A percentile compares a stretch with the other conserved stretches of the same genome.
Evolutionary conservation across 2,797 vertebrate species (phyloP).

Genomic region (Schizothorax lantsangensis): DNA sequence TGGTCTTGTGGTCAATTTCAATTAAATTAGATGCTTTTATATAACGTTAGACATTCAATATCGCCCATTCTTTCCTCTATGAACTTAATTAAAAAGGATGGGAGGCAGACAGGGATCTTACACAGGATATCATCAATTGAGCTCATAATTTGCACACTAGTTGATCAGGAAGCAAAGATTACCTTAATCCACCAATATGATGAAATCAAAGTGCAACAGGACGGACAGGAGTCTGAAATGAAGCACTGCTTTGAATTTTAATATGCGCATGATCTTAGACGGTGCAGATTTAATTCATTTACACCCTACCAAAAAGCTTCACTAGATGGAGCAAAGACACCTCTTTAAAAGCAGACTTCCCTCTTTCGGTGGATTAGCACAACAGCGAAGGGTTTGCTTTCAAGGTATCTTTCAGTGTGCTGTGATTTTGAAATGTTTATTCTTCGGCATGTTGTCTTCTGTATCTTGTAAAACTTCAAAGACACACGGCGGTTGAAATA

Average conservation of each 20-base stretch:
- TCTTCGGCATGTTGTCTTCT: constrained; percentile 32
- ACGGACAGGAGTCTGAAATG: constrained; percentile 33
- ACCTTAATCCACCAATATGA: constrained; percentile 67
- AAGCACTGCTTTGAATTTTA: constrained; percentile 13
- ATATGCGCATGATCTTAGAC: background rate
- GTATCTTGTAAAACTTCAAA: constrained; percentile 26
- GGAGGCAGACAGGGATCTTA: constrained; percentile 39
- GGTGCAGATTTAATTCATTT: constrained; percentile 2
- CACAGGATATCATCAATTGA: constrained; percentile 50
- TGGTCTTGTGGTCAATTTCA: background rate
- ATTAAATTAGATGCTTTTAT: background rate
- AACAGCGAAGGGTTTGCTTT: constrained; percentile 9
- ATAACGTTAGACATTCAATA: too few species aligned
- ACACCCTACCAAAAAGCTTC: constrained; percentile 70
- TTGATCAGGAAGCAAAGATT: constrained; percentile 58
- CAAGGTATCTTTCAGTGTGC: constrained; percentile 26
- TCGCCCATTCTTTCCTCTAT: background rate
- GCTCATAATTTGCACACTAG: constrained; percentile 61
- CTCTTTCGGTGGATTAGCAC: constrained; percentile 21
- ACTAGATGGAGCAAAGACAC: constrained; percentile 81
- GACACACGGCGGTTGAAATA: background rate
- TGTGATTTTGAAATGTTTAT: constrained; percentile 35
- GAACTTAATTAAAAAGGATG: background rate
- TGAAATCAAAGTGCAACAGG: constrained; percentile 75
- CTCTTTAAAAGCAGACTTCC: constrained; percentile 17